Evolutionary conservation across 2,888 invertebrate species (phyloP).

Genomic region (Spodoptera littoralis): DNA sequence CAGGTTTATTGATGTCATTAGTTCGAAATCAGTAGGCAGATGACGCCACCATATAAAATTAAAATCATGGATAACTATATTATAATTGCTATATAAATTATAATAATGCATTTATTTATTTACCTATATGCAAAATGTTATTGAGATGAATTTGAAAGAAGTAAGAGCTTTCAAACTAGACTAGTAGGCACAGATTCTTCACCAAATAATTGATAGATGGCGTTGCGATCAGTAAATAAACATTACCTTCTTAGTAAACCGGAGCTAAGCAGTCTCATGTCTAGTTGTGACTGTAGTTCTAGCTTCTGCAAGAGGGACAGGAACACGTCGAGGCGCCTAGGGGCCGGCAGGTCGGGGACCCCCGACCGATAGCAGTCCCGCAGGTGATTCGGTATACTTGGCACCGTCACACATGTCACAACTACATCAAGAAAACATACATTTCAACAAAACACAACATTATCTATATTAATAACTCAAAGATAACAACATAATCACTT

Average conservation of each 20-base stretch:
- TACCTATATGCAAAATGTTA: no score
- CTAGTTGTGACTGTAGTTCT: slow-evolving; percentile 86
- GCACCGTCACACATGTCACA: slow-evolving; percentile 69
- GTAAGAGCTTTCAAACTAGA: no score
- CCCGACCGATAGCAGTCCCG: slow-evolving; percentile 89
- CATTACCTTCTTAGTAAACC: slow-evolving; percentile 89
- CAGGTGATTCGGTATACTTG: slow-evolving; percentile 88
- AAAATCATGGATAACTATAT: no score
- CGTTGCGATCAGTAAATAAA: slow-evolving; percentile 10
- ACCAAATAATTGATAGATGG: slow-evolving; percentile 21
- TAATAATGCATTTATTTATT: no score
- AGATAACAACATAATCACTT: slow-evolving; percentile 11
- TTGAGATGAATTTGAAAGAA: no score
- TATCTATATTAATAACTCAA: slow-evolving; percentile 16
- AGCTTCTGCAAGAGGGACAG: slow-evolving; percentile 90
- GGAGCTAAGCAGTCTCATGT: slow-evolving; percentile 88
- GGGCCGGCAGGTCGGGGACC: slow-evolving; percentile 83
- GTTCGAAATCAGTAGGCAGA: slow-evolving; percentile 1
- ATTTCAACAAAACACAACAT: slow-evolving; percentile 2
- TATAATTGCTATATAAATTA: no score
- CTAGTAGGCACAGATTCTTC: neutral
- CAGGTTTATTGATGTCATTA: no score
- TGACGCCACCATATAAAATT: slow-evolving; percentile 1
- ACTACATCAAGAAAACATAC: slow-evolving; percentile 57
- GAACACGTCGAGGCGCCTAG: slow-evolving; percentile 88